Percentiles rank a stretch among this genome's conserved stretches.
phyloP scores from a whole-genome alignment of 2,888 invertebrate species.

The Dasysyrphus albostriatus region DNA sequence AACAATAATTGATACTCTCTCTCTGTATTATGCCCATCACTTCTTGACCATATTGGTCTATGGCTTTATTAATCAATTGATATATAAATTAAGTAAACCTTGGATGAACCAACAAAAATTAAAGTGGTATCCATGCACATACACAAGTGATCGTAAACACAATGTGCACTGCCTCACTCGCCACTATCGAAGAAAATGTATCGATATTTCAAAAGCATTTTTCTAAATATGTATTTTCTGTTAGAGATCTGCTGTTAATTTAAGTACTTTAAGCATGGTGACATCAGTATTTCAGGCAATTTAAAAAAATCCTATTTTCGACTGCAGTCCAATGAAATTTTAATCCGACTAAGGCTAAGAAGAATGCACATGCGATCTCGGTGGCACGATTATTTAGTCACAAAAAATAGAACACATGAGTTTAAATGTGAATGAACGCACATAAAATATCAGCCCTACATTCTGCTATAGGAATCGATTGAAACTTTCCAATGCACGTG shows the following conservation, averaged over 20 bases:
- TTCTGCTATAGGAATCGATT: too few relatives aligned
- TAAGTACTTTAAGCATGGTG: too few relatives aligned
- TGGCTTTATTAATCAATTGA: conserved; percentile 68
- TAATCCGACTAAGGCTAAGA: too few relatives aligned
- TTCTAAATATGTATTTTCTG: background rate
- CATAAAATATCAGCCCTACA: too few relatives aligned
- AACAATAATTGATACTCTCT: conserved; percentile 14
- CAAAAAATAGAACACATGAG: too few relatives aligned
- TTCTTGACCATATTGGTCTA: conserved; percentile 40
- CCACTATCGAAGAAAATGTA: background rate
- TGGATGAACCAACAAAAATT: conserved; percentile 30
- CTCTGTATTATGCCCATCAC: conserved; percentile 8
- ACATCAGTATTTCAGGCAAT: too few relatives aligned
- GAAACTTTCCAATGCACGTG: too few relatives aligned
- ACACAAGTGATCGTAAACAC: background rate
- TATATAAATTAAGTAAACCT: conserved; percentile 54
- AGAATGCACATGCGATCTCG: too few relatives aligned
- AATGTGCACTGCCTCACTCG: background rate
- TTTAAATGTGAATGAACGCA: too few relatives aligned
- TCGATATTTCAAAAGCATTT: background rate
- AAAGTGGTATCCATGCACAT: background rate
- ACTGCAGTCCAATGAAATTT: too few relatives aligned
- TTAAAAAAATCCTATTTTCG: too few relatives aligned
- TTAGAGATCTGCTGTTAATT: background rate
- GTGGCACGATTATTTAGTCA: too few relatives aligned